Evolutionary conservation across 2,888 invertebrate genomes (phyloP).

Genomic region (Chirona hameri): DNA sequence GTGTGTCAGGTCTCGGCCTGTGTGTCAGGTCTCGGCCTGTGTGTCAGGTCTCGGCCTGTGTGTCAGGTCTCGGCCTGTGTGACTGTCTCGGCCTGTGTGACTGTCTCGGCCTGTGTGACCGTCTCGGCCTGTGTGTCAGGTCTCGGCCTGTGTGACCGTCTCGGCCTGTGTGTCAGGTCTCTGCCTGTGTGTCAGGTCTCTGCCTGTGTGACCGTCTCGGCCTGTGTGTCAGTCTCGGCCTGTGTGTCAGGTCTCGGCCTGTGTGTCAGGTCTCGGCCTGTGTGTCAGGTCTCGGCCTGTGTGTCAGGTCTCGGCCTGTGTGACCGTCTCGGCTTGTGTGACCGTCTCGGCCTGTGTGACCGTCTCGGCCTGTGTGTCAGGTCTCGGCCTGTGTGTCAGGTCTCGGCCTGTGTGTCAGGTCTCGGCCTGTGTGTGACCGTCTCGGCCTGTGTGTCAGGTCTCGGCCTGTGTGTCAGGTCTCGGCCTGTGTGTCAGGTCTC

Average conservation of each 20-base stretch:
- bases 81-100: background rate
- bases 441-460: too few species aligned
- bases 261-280: too few species aligned
- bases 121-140: too few species aligned
- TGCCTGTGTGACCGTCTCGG: background rate
- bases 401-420: conserved; percentile 53
- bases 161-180: conserved; percentile 53
- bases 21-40: conserved; percentile 65
- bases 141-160: background rate
- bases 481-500: background rate
- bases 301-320: conserved; percentile 60
- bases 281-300: background rate
- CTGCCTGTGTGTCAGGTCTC: too few species aligned
- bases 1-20: background rate
- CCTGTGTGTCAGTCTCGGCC: background rate
- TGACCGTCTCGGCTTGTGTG: background rate
- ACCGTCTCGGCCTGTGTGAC: too few species aligned
- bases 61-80: background rate
- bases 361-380: too few species aligned
- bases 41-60: too few species aligned
- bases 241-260: too few species aligned
- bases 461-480: background rate
- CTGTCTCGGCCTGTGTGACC: too few species aligned
- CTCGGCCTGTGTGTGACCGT: too few species aligned
- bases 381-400: background rate